Base-by-base conservation (phyloP, 2,797 vertebrate genomes). In the Coreius guichenoti region DNA sequence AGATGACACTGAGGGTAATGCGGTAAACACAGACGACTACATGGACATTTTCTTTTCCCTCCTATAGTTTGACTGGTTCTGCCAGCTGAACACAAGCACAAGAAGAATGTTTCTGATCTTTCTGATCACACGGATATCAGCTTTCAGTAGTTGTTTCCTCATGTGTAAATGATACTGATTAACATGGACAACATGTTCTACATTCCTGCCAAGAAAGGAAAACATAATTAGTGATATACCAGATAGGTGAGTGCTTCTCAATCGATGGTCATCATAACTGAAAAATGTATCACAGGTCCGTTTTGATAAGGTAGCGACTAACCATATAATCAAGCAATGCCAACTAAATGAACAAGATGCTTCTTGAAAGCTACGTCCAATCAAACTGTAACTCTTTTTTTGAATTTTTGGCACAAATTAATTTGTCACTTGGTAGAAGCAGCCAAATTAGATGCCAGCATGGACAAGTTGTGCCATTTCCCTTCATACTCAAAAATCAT, bases 11-110 rank as follows among this genome's bases (percentile, higher is more conserved):
- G 54, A 36, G 54, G 49, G 70, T 13, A 63, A 36, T 8, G 69
- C 3, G 0, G 36, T 16, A 19, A 31, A 63, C 19, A 33, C 36
- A 61, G 7, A 47, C 12, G 11, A 47, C 26, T 47, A 26, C 33
- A 26, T 39, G n/a, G 36, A 63, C 8, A 56, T 54, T 70, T 39
- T 56, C 3, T 16, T 39, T 8, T 49, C 26, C 36, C 21, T 70
- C 43, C 12, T n/a, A 56, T 7, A 29, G 80, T 56, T 68, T 58
- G 51, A 45, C 81, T 63, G 39, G 69, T 74, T 82, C 43, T 47
- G 26, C 70, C 69, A 49, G 56, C 29, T 63, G n/a, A 58, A 29
- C 14, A 33, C 79, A 69, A 21, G 0, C 7, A 54, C 23, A 16
- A 11, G 16, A 70, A 65, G 14, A 81, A 56, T 26, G 17, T 26